Evolutionary conservation across 1,140 invertebrate genomes (phyloP).

Genomic region (Andrena cerasifolii): DNA sequence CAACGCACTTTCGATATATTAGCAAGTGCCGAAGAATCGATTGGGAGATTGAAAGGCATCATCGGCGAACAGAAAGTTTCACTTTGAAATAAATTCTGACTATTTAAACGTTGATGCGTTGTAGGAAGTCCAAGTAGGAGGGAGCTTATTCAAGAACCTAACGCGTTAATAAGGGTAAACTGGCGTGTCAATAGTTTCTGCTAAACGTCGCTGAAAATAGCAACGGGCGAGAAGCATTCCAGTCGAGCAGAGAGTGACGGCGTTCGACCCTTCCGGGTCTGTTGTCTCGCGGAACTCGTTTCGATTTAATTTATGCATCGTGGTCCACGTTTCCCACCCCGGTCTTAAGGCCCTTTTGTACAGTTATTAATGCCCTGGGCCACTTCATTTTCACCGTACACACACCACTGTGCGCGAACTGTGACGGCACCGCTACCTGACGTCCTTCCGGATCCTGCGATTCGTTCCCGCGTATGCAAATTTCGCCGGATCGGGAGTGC

Average conservation of each 20-base stretch:
- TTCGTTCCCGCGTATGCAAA: constrained; percentile 79
- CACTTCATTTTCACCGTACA: constrained; percentile 77
- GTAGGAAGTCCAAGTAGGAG: background rate
- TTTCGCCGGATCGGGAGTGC: constrained; percentile 54
- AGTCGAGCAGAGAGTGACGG: constrained; percentile 35
- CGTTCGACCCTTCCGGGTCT: constrained; percentile 49
- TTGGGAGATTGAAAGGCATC: too few relatives aligned
- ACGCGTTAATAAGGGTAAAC: constrained; percentile 29
- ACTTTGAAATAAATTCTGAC: too few relatives aligned
- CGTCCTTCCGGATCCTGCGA: constrained; percentile 69
- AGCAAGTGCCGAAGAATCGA: too few relatives aligned
- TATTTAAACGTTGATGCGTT: too few relatives aligned
- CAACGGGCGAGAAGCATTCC: constrained; percentile 15
- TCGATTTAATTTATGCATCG: constrained; percentile 74
- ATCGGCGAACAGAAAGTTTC: too few relatives aligned
- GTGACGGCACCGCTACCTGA: constrained; percentile 73
- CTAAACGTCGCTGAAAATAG: constrained; percentile 25
- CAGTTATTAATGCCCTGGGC: constrained; percentile 77
- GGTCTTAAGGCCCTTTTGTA: constrained; percentile 71
- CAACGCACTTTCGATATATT: too few relatives aligned
- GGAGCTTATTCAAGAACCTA: background rate
- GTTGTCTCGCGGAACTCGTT: constrained; percentile 72
- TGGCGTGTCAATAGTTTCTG: constrained; percentile 6
- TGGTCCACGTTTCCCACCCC: constrained; percentile 66
- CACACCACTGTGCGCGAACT: constrained; percentile 26